A percentile compares a stretch with the other conserved stretches of the same genome.
These are phyloP conservation scores for Amblyraja radiata DNA, from an alignment of 2,797 vertebrate species.

Conservation along the genomic window DNA sequence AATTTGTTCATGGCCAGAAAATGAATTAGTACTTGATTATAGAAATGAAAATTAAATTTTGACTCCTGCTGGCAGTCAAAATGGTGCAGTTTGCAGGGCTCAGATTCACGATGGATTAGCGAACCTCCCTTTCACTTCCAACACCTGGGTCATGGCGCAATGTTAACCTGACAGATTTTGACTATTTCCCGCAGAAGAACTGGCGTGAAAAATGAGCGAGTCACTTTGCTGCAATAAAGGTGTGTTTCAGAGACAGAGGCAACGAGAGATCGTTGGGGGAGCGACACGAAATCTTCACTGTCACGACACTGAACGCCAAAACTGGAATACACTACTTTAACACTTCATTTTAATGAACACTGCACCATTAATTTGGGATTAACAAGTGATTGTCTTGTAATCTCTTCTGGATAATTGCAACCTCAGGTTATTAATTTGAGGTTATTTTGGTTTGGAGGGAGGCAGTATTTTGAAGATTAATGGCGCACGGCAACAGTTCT, in stretches of 20 bases:
- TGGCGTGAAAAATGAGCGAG: slow-evolving; percentile 7
- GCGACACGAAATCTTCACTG: background rate
- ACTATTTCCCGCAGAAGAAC: background rate
- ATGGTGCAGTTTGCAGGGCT: background rate
- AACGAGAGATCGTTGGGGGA: background rate
- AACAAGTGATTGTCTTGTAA: background rate
- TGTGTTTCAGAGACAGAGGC: background rate
- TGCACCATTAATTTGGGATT: background rate
- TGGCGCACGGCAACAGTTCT: background rate
- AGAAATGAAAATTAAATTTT: background rate
- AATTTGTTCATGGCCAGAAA: background rate
- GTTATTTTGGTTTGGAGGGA: background rate
- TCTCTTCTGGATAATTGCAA: background rate
- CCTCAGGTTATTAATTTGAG: background rate
- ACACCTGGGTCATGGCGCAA: background rate
- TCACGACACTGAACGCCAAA: background rate
- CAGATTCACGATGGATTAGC: background rate
- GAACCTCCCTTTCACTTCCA: background rate
- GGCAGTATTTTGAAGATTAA: background rate
- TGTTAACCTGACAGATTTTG: background rate
- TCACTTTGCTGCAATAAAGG: background rate
- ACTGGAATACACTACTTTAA: background rate
- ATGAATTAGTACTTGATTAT: background rate
- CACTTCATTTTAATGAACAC: background rate
- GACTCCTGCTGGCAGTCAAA: background rate